Evolutionary conservation across 2,797 vertebrate genomes (phyloP).

Genomic region (Varecia variegata): DNA sequence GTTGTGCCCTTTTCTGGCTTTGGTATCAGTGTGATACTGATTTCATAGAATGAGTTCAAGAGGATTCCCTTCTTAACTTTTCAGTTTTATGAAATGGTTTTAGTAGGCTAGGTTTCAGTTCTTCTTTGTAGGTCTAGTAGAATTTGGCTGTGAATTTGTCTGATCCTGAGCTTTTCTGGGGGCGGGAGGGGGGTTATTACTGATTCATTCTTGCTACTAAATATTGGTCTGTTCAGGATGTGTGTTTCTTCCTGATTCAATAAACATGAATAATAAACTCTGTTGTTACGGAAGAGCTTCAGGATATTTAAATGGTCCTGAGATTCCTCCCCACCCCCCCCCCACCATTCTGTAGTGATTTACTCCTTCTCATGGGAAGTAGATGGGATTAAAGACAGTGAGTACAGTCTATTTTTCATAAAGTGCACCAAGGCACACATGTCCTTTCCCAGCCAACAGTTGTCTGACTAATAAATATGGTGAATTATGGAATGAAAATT

Average conservation of each 20-base stretch:
- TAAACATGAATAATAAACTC: neutral
- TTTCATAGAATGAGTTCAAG: neutral
- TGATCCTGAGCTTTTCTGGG: neutral
- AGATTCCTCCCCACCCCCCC: neutral
- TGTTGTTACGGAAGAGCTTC: neutral
- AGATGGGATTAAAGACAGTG: neutral
- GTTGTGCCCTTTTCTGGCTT: neutral
- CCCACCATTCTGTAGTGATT: neutral
- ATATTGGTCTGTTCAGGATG: neutral
- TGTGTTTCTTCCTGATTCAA: neutral
- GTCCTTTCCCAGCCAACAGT: neutral
- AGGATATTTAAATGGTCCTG: neutral
- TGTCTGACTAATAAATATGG: neutral
- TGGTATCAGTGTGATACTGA: neutral
- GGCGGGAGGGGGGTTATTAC: too few species aligned
- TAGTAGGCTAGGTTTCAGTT: neutral
- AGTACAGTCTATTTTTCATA: conserved; percentile 12
- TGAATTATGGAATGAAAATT: neutral
- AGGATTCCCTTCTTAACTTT: neutral
- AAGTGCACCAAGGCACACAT: neutral
- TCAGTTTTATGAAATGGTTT: neutral
- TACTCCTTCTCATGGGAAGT: neutral
- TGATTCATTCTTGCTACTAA: neutral
- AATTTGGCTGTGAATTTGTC: neutral
- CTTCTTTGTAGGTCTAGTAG: neutral